phyloP scores from a whole-genome alignment of 2,888 invertebrate species.

The Pycnomerus fuliginosus region DNA sequence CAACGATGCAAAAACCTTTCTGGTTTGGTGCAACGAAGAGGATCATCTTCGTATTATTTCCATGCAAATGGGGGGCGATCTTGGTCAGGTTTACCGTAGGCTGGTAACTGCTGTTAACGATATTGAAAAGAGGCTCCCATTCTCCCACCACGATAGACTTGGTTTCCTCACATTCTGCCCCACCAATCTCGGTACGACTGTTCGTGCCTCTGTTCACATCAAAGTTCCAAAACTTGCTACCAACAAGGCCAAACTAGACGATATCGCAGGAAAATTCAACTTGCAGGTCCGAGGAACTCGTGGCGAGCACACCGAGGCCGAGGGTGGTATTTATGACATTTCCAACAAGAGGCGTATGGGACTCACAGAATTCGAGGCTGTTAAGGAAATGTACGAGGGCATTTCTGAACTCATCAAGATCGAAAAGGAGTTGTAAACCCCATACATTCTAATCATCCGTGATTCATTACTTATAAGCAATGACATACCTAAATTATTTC shows the following conservation, averaged over 20 bases:
- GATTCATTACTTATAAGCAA: conserved; percentile 42
- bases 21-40: conserved; percentile 98
- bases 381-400: conserved; percentile 96
- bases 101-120: conserved; percentile 88
- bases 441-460: conserved; percentile 39
- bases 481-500: conserved; percentile 38
- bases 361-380: conserved; percentile 93
- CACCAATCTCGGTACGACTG: conserved; percentile 96
- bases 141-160: conserved; percentile 92
- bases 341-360: conserved; percentile 98
- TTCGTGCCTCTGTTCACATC: conserved; percentile 97
- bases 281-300: conserved; percentile 89
- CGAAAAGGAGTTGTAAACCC: conserved; percentile 79
- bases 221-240: conserved; percentile 93
- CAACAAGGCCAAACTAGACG: conserved; percentile 86
- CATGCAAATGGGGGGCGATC: conserved; percentile 96
- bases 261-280: conserved; percentile 87
- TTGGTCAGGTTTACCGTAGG: conserved; percentile 87
- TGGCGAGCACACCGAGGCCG: conserved; percentile 95
- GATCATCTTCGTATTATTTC: conserved; percentile 97
- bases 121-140: conserved; percentile 91
- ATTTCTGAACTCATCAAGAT: conserved; percentile 94
- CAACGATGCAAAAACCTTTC: conserved; percentile 95
- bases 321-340: conserved; percentile 94
- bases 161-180: conserved; percentile 99